Evolutionary conservation across 1,140 invertebrate genomes (phyloP).

Genomic region (Harpegnathos saltator): DNA sequence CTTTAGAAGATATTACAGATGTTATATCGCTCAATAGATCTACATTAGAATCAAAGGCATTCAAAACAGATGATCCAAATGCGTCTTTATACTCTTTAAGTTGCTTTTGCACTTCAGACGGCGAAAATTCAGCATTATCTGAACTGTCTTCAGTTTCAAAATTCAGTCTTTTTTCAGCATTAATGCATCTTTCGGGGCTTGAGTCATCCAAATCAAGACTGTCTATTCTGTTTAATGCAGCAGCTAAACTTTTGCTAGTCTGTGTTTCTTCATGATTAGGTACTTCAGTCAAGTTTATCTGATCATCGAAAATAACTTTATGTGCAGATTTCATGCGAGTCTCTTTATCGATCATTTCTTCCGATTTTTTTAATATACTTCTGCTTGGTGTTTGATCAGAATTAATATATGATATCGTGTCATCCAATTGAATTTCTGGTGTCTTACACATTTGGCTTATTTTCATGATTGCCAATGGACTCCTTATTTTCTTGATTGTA

Average conservation of each 20-base stretch:
- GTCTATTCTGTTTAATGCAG: constrained; percentile 69
- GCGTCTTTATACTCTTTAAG: not conserved
- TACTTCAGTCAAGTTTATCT: constrained; percentile 63
- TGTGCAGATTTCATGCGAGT: constrained; percentile 61
- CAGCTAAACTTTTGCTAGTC: constrained; percentile 50
- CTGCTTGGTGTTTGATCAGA: constrained; percentile 80
- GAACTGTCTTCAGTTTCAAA: constrained; percentile 70
- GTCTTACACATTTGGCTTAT: constrained; percentile 79
- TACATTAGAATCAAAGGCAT: not conserved
- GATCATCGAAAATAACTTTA: constrained; percentile 74
- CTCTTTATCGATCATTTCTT: constrained; percentile 50
- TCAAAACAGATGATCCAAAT: not conserved
- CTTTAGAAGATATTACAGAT: not conserved
- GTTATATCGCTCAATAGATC: not conserved
- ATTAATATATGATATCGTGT: constrained; percentile 79
- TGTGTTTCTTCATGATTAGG: constrained; percentile 65
- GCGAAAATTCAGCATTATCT: not conserved
- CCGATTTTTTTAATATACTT: constrained; percentile 80
- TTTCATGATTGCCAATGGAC: constrained; percentile 78
- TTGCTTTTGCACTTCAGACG: not conserved
- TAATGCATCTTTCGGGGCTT: constrained; percentile 31
- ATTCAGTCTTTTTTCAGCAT: constrained; percentile 70
- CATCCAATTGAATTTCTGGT: constrained; percentile 78
- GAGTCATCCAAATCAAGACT: constrained; percentile 56
- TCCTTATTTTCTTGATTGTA: constrained; percentile 58